Conservation (phyloP, 2,888 invertebrate genomes). For the Ophion ellenae region DNA sequence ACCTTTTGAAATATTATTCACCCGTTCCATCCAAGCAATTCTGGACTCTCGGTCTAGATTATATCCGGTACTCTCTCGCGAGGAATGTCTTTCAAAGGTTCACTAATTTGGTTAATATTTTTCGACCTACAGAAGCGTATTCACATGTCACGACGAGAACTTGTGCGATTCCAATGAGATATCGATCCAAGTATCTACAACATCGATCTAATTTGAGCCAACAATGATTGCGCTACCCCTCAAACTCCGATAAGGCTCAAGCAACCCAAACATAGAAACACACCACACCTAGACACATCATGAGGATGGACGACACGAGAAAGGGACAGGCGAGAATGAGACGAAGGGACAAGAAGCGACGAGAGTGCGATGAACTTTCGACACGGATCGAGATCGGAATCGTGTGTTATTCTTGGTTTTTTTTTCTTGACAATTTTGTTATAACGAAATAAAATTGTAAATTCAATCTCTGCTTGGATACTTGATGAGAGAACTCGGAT, state of each 20-base stretch:
- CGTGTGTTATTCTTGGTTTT: not conserved
- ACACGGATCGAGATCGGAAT: not conserved
- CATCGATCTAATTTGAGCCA: constrained; percentile 32
- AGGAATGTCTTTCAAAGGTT: constrained; percentile 54
- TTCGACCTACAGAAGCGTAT: constrained; percentile 50
- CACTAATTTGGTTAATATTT: constrained; percentile 6
- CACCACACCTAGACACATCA: constrained; percentile 29
- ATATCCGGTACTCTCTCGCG: constrained; percentile 60
- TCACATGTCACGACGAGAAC: constrained; percentile 40
- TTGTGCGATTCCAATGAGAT: constrained; percentile 37
- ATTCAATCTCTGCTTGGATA: too few species aligned
- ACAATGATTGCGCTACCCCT: constrained; percentile 11
- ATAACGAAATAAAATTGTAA: not conserved
- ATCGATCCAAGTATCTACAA: constrained; percentile 6
- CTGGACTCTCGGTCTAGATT: constrained; percentile 65
- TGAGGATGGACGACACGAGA: constrained; percentile 45
- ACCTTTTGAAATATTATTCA: constrained; percentile 75
- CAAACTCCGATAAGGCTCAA: constrained; percentile 23
- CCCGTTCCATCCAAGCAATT: constrained; percentile 70
- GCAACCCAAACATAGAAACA: constrained; percentile 8
- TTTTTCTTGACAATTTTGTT: not conserved
- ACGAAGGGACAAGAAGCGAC: constrained; percentile 10
- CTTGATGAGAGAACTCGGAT: not conserved
- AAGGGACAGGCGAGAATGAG: not conserved
- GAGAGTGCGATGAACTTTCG: constrained; percentile 1